A percentile compares a stretch with the other conserved stretches of the same genome.
Evolutionary conservation across 2,113 vertebrate genomes (phyloP).

Genomic region (Cacatua alba): DNA sequence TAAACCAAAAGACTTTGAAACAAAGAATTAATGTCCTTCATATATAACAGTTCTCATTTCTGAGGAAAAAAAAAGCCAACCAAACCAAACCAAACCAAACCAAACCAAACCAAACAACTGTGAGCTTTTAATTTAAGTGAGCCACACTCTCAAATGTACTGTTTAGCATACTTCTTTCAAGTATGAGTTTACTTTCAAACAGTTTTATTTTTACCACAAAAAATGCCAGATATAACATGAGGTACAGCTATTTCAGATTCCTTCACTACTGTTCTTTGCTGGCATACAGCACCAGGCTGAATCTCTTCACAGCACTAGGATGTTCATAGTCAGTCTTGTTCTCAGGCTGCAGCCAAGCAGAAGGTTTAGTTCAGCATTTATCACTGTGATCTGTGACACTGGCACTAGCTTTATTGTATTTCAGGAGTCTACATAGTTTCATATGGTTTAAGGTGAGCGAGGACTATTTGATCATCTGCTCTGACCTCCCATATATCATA

Average conservation of each 20-base stretch:
- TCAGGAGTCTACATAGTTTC: constrained; percentile 32
- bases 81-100: neutral
- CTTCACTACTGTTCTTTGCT: neutral
- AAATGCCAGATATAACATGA: accelerated
- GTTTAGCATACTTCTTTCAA: neutral
- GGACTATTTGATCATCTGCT: constrained; percentile 49
- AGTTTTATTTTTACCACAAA: neutral
- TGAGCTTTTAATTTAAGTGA: neutral
- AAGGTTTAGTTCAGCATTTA: constrained; percentile 43
- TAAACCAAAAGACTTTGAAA: neutral
- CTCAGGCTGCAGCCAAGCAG: constrained; percentile 33
- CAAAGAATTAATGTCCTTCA: neutral
- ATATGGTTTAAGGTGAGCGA: constrained; percentile 57
- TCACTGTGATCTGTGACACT: constrained; percentile 21
- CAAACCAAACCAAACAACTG: neutral
- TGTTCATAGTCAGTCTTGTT: neutral
- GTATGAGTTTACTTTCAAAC: neutral
- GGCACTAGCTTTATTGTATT: constrained; percentile 37
- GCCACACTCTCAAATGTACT: neutral
- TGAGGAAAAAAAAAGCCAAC: neutral
- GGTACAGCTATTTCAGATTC: neutral
- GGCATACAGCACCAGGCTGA: neutral
- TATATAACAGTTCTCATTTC: neutral
- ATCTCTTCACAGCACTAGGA: neutral
- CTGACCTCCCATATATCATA: constrained; percentile 47